Evolutionary conservation across 1,140 invertebrate species (phyloP).

Genomic region (Geopemphigus sp.): DNA sequence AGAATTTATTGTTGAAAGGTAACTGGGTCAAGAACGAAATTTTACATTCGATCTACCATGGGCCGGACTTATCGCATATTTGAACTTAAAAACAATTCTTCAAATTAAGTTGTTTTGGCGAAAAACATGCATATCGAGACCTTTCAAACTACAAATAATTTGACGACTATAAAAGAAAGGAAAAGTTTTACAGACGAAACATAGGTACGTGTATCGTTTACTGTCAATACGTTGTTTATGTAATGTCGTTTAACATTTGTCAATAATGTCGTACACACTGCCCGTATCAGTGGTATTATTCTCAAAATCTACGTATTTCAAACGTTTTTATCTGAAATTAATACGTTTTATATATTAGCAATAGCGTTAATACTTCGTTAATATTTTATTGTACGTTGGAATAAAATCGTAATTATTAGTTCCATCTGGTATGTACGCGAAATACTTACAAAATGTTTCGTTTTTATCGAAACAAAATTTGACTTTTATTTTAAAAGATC

Average conservation of each 20-base stretch:
- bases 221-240: no score
- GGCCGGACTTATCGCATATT: constrained; percentile 3
- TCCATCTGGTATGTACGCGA: not conserved
- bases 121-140: not conserved
- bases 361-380: not conserved
- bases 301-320: no score
- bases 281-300: no score
- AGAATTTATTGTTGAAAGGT: not conserved
- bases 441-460: not conserved
- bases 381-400: not conserved
- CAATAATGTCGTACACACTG: no score
- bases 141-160: constrained; percentile 3
- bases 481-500: not conserved
- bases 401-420: not conserved
- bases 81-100: constrained; percentile 25
- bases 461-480: not conserved
- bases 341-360: not conserved
- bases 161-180: not conserved
- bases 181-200: not conserved
- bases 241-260: no score
- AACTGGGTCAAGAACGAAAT: constrained; percentile 20
- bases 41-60: constrained; percentile 18
- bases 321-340: no score
- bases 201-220: no score
- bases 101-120: not conserved